Base-by-base conservation (phyloP, 2,113 vertebrate genomes). In the Galeopterus variegatus region DNA sequence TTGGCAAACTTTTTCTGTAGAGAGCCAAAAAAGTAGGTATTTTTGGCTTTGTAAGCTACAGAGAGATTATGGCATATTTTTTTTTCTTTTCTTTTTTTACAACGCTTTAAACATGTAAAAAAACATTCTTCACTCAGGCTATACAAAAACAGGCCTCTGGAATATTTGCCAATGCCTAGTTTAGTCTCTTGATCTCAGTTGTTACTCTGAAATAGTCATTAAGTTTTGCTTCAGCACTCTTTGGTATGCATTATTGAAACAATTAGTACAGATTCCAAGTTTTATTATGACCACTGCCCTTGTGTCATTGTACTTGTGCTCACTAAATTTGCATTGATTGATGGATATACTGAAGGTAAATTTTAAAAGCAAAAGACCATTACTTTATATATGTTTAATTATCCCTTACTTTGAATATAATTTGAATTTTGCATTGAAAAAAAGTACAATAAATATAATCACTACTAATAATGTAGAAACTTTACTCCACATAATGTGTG, bases 291-390 rank as follows among this genome's bases (percentile, higher is more conserved):
- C 65, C 48, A 67, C 67, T 93, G 56, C 41, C 21, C 18, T 75
- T 90, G 24, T 81, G 36, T 76, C 60, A 28, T 72, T 87, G 36
- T 28, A 90, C 72, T 86, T 80, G 41, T 80, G 62, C 79, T 86
- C 70, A 69, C 77, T 91, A 83, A 82, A 45, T 82, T 77, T 83
- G 58, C 33, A 82, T 41, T 41, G 56, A 41, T 67, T 65, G 56
- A 58, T 93, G n/a, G 21, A 41, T 56, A 45, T 82, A 67, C 41
- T 67, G 31, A 93, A 90, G 26, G n/a, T 75, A 86, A 60, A 77
- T 76, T 72, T 92, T 69, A 95, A 91, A 95, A 77, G 26, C 8
- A 77, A 83, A 86, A 73, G n/a, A 58, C 36, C 36, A 84, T 69
- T 88, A 58, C 18, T 79, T 83, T 52, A 82, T 65, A 1, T 79